Evolutionary conservation across 2,113 vertebrate species (phyloP), one percentile per base, ranked within the genome.

Genomic region (Erpornis zantholeuca): DNA sequence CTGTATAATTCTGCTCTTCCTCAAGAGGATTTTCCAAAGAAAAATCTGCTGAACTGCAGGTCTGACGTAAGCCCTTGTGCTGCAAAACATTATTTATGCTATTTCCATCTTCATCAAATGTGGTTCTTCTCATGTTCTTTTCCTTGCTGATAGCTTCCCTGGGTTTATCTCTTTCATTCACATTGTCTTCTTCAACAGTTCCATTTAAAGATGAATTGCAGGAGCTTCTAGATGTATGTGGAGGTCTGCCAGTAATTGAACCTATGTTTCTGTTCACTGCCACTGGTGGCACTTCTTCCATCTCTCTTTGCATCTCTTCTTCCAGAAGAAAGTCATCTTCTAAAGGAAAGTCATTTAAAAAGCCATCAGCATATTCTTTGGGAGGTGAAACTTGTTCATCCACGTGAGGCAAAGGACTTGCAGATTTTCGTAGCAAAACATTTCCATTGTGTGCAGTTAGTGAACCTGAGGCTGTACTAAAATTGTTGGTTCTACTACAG

Each of bases 401-500:
- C 64, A 33, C 86, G 65, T 15, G 87, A 94, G 42, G 80, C 70
- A 96, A 96, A 94, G 61, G 42, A 75, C 22, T 49, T 88, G 29
- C 60, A 90, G 57, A 49, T 54, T 82, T 85, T 80, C 8, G 38
- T 2, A 12, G 60, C 49, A 93, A 81, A 72, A 21, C 15, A 56
- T 72, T 93, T 53, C 52, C 72, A 61, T 15, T 68, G 16, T 17
- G 64, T 40, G 44, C 36, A 78, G 52, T 11, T 40, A 64, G 42
- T 40, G 75, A 91, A 94, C 36, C 25, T 45, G 91, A 76, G 93
- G 86, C 35, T 92, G 52, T 47, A 87, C 81, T 89, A 73, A 95
- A 97, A 80, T 78, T 94, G 42, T 93, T 97, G 94, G 71, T 97
- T 96, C 91, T 94, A 29, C 97, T 98, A 73, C 93, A 96, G 68